Evolutionary conservation across 2,113 vertebrate species (phyloP).

Genomic region (Spheniscus mendiculus): DNA sequence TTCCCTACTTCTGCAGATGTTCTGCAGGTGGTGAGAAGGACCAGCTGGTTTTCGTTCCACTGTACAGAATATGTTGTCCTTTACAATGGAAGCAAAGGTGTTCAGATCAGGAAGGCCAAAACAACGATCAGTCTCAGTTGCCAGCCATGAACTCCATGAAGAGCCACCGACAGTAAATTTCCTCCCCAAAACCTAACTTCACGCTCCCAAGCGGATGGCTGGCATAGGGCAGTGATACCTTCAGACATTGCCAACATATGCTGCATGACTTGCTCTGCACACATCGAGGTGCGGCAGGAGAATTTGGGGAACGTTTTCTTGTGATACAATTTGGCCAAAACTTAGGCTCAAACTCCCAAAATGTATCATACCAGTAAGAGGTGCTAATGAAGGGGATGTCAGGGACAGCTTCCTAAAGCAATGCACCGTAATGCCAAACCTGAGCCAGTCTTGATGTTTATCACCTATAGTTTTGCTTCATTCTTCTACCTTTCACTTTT

Average conservation of each 20-base stretch:
- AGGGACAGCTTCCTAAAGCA: background rate
- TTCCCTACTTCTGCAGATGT: background rate
- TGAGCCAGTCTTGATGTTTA: background rate
- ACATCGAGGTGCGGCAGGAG: background rate
- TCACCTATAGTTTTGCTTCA: background rate
- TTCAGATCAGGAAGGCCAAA: background rate
- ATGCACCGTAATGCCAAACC: background rate
- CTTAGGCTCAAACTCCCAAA: background rate
- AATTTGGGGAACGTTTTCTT: background rate
- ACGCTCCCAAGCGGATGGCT: background rate
- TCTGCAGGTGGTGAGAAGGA: background rate
- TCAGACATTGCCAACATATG: background rate
- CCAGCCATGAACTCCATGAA: background rate
- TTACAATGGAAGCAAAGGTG: background rate
- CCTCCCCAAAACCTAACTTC: background rate
- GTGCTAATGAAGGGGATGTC: background rate
- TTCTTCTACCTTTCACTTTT: background rate
- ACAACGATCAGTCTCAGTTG: background rate
- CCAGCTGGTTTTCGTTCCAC: background rate
- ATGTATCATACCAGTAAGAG: background rate
- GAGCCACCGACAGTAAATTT: background rate
- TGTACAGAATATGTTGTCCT: background rate
- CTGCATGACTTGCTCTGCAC: background rate
- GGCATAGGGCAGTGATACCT: background rate
- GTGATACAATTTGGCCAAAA: background rate